Percentiles rank a stretch among this genome's conserved stretches.
Evolutionary conservation across 2,888 invertebrate genomes (phyloP).

Genomic region (Iselma pallidipennis): DNA sequence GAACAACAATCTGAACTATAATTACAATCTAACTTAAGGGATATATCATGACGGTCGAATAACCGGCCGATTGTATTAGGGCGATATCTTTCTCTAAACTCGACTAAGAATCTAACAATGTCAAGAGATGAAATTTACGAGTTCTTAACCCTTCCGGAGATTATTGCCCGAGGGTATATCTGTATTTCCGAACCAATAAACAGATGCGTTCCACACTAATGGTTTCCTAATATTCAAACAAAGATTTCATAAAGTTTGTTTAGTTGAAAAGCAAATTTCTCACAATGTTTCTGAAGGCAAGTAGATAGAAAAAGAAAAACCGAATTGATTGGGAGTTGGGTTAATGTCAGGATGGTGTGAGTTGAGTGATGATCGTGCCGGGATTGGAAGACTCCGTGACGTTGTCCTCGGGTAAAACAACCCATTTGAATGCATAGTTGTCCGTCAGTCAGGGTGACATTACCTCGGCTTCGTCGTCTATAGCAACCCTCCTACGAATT

Average conservation of each 20-base stretch:
- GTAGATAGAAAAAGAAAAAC: not conserved
- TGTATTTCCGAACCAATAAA: slow-evolving; percentile 50
- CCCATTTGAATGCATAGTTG: slow-evolving; percentile 76
- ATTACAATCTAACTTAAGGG: slow-evolving; percentile 37
- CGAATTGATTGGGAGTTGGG: slow-evolving; percentile 2
- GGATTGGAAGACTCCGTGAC: slow-evolving; percentile 30
- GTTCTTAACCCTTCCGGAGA: slow-evolving; percentile 47
- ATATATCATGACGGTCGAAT: slow-evolving; percentile 46
- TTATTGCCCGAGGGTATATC: slow-evolving; percentile 38
- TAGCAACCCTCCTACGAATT: slow-evolving; percentile 63
- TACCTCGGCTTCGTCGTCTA: slow-evolving; percentile 49
- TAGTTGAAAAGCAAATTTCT: not conserved
- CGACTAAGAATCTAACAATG: slow-evolving; percentile 48
- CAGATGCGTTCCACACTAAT: slow-evolving; percentile 26
- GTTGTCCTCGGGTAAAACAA: slow-evolving; percentile 62
- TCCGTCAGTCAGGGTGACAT: slow-evolving; percentile 73
- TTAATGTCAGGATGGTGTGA: slow-evolving; percentile 16
- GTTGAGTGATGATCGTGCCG: slow-evolving; percentile 13
- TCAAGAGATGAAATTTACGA: slow-evolving; percentile 46
- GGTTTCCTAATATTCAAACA: slow-evolving; percentile 7
- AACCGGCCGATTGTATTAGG: slow-evolving; percentile 44
- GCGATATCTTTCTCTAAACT: slow-evolving; percentile 48
- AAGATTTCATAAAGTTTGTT: not conserved
- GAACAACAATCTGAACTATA: slow-evolving; percentile 24
- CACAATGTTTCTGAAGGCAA: not conserved